These are phyloP conservation scores for Pseudachorutes palmiensis DNA, from an alignment of 1,140 invertebrate genomes.

Conservation along the genomic window DNA sequence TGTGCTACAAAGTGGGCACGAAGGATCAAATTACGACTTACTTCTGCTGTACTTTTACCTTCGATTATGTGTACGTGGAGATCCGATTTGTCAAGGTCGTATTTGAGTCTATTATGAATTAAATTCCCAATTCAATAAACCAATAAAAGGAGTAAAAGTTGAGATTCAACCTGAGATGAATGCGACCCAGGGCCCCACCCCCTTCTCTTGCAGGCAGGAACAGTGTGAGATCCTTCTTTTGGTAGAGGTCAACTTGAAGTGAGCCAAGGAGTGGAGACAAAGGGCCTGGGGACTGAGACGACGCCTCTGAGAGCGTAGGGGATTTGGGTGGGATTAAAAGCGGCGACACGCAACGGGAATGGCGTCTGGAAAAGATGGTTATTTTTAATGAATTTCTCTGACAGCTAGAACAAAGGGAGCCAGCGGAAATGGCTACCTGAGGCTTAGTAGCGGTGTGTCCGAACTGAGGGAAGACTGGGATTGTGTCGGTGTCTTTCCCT, in stretches of 20 bases:
- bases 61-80: constrained; percentile 78
- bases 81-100: constrained; percentile 81
- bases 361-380: too few relatives aligned
- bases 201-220: constrained; percentile 50
- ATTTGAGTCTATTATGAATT: too few relatives aligned
- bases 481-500: background rate
- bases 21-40: too few relatives aligned
- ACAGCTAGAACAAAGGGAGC: too few relatives aligned
- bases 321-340: constrained; percentile 55
- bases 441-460: background rate
- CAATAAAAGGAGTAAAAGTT: too few relatives aligned
- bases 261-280: constrained; percentile 69
- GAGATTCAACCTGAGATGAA: too few relatives aligned
- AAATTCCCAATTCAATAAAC: too few relatives aligned
- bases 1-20: constrained; percentile 60
- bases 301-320: constrained; percentile 26
- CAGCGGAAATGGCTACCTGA: too few relatives aligned
- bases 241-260: constrained; percentile 75
- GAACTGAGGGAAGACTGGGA: too few relatives aligned
- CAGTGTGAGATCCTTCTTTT: constrained; percentile 60
- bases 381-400: too few relatives aligned
- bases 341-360: constrained; percentile 56
- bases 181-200: constrained; percentile 55
- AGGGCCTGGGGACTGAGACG: constrained; percentile 40
- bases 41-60: constrained; percentile 48